Conservation (phyloP, 2,113 vertebrate species). For the Phylloscopus trochilus region DNA sequence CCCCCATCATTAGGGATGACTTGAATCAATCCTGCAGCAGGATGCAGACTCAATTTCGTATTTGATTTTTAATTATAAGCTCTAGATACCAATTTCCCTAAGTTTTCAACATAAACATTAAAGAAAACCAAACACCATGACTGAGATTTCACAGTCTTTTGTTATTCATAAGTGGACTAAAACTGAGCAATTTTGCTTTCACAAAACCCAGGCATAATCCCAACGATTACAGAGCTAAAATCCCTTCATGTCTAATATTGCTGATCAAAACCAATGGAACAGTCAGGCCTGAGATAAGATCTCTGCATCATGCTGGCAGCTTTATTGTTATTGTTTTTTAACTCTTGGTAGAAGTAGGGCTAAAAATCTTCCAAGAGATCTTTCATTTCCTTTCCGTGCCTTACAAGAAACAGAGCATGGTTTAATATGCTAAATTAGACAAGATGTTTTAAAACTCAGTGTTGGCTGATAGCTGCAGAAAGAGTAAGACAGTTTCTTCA, state of each 20-base stretch:
- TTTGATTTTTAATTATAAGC: conserved; percentile 9
- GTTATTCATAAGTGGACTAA: neutral
- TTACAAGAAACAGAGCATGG: neutral
- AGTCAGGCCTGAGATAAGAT: neutral
- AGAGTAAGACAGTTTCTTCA: neutral
- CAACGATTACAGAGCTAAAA: neutral
- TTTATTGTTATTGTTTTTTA: neutral
- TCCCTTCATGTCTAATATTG: neutral
- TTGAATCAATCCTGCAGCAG: neutral
- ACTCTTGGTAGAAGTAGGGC: neutral
- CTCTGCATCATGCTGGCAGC: neutral
- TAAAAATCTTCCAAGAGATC: conserved; percentile 7
- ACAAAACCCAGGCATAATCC: neutral
- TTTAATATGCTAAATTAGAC: neutral
- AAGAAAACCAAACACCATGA: neutral
- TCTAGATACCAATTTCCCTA: neutral
- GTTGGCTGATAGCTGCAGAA: neutral
- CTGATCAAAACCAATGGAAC: neutral
- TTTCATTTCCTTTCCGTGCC: conserved; percentile 43
- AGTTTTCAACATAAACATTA: neutral
- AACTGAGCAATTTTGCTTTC: neutral
- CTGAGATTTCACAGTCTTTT: neutral
- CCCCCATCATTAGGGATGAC: neutral
- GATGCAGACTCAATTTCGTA: neutral
- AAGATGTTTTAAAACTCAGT: neutral